Evolutionary conservation across 2,888 invertebrate genomes (phyloP).

Genomic region (Thumatha senex): DNA sequence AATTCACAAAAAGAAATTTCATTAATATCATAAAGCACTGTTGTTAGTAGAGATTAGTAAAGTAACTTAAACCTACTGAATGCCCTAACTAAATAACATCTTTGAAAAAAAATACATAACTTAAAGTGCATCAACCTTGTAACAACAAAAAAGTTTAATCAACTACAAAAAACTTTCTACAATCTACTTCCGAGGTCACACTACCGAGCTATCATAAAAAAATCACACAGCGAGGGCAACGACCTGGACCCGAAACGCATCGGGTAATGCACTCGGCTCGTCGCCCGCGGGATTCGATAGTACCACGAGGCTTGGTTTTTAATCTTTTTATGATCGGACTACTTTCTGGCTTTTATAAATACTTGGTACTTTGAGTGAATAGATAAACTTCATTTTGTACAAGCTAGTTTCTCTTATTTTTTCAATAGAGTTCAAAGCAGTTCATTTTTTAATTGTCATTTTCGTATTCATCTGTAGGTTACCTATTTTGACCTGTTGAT

Average conservation of each 20-base stretch:
- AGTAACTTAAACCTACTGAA: not conserved
- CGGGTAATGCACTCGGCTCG: conserved; percentile 61
- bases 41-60: too few species aligned
- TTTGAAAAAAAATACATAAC: conserved; percentile 4
- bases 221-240: conserved; percentile 57
- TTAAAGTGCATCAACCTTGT: conserved; percentile 11
- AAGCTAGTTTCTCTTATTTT: not conserved
- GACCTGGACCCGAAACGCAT: conserved; percentile 59
- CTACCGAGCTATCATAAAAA: conserved; percentile 56
- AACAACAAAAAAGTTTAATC: conserved; percentile 13
- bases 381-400: not conserved
- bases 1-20: too few species aligned
- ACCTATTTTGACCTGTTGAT: too few species aligned
- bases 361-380: conserved; percentile 15
- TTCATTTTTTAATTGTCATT: too few species aligned
- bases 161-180: conserved; percentile 29
- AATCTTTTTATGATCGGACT: conserved; percentile 18
- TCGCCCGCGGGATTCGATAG: conserved; percentile 33
- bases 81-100: not conserved
- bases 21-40: too few species aligned
- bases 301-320: conserved; percentile 13
- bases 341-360: conserved; percentile 18
- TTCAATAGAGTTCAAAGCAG: not conserved
- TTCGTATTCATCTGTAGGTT: too few species aligned
- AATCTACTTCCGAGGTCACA: conserved; percentile 47